phyloP scores from a whole-genome alignment of 2,888 invertebrate genomes.

The Bombylius discolor region DNA sequence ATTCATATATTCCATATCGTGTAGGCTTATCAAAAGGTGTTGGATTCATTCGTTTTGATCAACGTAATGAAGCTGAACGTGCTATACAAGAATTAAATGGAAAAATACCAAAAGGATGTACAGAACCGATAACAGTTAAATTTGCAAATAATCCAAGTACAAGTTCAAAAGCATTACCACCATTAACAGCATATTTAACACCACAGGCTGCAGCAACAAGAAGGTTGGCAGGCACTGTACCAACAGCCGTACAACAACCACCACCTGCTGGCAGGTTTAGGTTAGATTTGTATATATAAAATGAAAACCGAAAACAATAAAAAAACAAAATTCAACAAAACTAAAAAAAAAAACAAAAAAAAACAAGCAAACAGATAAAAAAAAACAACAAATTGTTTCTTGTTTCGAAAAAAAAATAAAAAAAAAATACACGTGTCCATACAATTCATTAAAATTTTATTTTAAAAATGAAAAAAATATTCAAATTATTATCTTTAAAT shows the following conservation, averaged over 20 bases:
- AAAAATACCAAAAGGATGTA: slow-evolving; percentile 73
- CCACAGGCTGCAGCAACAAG: slow-evolving; percentile 62
- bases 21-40: slow-evolving; percentile 84
- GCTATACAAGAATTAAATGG: slow-evolving; percentile 86
- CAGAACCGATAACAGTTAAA: slow-evolving; percentile 86
- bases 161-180: slow-evolving; percentile 72
- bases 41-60: slow-evolving; percentile 88
- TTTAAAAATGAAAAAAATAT: neutral
- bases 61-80: slow-evolving; percentile 78
- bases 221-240: slow-evolving; percentile 67
- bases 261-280: slow-evolving; percentile 60
- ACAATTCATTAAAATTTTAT: no score
- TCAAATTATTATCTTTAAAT: no score
- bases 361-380: no score
- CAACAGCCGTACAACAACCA: slow-evolving; percentile 29
- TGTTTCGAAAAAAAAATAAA: no score
- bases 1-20: no score
- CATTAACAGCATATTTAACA: slow-evolving; percentile 71
- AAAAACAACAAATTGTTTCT: no score
- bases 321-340: neutral
- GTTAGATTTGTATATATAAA: slow-evolving; percentile 37
- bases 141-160: slow-evolving; percentile 89
- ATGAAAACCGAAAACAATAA: slow-evolving; percentile 1
- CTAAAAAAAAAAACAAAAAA: no score
- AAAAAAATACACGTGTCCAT: no score